These are phyloP conservation scores for Xanthorhoe designata DNA, from an alignment of 2,888 invertebrate species.

Conservation along the genomic window DNA sequence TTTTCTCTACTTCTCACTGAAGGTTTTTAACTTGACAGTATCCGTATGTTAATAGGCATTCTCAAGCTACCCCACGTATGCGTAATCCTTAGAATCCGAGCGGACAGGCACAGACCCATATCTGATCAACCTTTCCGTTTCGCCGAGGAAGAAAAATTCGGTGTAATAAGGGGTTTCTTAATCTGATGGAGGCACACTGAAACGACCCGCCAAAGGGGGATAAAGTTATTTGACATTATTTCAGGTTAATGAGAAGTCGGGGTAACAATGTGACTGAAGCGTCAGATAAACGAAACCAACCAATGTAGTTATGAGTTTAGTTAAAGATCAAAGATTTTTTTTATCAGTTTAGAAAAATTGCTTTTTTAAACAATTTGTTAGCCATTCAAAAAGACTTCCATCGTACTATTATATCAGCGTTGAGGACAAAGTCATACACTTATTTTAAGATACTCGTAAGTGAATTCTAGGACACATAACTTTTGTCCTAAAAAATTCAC, in stretches of 20 bases:
- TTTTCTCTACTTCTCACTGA: neutral
- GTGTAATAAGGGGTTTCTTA: constrained; percentile 14
- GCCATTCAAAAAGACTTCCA: too few species aligned
- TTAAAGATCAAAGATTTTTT: too few species aligned
- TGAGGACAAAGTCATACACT: too few species aligned
- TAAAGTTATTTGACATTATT: constrained; percentile 2
- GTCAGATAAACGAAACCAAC: too few species aligned
- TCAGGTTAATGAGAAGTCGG: neutral
- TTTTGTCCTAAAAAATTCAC: too few species aligned
- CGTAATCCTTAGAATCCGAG: constrained; percentile 28
- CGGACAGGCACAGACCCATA: constrained; percentile 20
- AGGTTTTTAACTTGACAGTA: neutral
- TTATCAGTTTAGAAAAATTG: too few species aligned
- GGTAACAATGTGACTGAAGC: neutral
- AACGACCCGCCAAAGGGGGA: constrained; percentile 3
- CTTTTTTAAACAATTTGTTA: too few species aligned
- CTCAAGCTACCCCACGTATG: constrained; percentile 15
- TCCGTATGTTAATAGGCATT: constrained; percentile 1
- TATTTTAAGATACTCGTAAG: too few species aligned
- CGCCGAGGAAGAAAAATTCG: constrained; percentile 5
- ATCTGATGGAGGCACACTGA: constrained; percentile 16
- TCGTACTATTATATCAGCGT: too few species aligned
- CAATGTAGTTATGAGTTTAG: too few species aligned
- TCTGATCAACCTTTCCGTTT: constrained; percentile 16
- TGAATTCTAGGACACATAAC: too few species aligned